Base-by-base conservation (phyloP, 2,888 invertebrate genomes). In the Drosophila macrospina region DNA sequence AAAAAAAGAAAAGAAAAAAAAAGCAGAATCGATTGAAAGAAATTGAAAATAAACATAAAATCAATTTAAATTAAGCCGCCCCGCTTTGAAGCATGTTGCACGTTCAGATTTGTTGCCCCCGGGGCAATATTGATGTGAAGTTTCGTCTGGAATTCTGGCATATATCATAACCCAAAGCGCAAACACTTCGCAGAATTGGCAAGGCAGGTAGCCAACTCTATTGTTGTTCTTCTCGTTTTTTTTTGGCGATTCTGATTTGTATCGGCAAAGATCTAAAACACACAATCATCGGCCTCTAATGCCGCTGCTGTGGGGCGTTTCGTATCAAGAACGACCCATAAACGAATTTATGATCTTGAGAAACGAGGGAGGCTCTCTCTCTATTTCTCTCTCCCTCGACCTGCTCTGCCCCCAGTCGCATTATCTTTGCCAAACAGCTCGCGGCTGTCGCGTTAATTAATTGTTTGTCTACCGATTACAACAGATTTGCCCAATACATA, bases 231-330 rank as follows among this genome's bases (percentile, higher is more conserved):
- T 52, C 52, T 65, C 78, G 67, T 64, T 20, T 71, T 54, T 34
- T 42, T 10, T 32, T 48, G 56, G 56, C 60, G 59, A 78, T 59
- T 80, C 66, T 51, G 74, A 79, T 85, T 80, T 74, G 67, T 81
- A 74, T 81, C 84, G 84, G 86, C 83, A 81, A 86, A 84, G 86
- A 86, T 84, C 84, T 74, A 60, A 86, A 51, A 61, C 7, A 47
- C 7, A 34, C 57, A 45, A 64, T 48, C 51, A 16, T 24, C 44
- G 45, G 30, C 41, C 57, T 72, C 74, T 72, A 74, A 61, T 62
- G 48, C 66, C 48, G 30, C 74, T 44, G 52, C 67, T 62, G 52
- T 15, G 50, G 39, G 65, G 56, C 52, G 45, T 41, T 26, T 24
- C 15, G 56, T 60, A 57, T 68, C 60, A 55, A 52, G 56, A 60